Conservation (phyloP, 2,113 vertebrate species). For the Hucho hucho region DNA sequence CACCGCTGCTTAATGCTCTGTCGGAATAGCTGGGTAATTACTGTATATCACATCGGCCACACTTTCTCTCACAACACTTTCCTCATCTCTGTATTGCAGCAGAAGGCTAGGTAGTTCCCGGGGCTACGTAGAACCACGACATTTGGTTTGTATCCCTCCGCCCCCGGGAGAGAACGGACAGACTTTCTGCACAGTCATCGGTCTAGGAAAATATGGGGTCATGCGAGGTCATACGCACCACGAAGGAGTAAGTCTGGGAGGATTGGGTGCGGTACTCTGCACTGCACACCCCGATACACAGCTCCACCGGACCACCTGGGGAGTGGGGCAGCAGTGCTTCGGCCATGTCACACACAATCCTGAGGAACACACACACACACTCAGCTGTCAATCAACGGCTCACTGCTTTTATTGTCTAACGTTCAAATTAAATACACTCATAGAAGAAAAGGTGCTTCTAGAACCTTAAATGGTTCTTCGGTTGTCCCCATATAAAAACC, state of each 20-base stretch:
- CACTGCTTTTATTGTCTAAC: too few species aligned
- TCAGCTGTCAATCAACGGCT: neutral
- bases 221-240: slow-evolving; percentile 70
- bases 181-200: neutral
- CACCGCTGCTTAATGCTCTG: slow-evolving; percentile 7
- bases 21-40: slow-evolving; percentile 14
- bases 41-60: neutral
- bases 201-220: neutral
- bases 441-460: too few species aligned
- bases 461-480: too few species aligned
- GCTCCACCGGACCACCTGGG: slow-evolving; percentile 79
- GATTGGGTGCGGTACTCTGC: slow-evolving; percentile 83
- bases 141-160: too few species aligned
- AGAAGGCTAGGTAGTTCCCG: neutral
- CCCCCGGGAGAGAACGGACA: too few species aligned
- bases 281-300: slow-evolving; percentile 87
- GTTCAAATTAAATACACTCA: too few species aligned
- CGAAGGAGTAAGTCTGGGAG: slow-evolving; percentile 82
- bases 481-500: too few species aligned
- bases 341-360: slow-evolving; percentile 90
- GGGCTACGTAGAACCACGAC: too few species aligned
- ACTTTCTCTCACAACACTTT: too few species aligned
- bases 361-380: slow-evolving; percentile 43
- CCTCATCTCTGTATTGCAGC: neutral
- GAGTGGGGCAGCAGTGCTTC: slow-evolving; percentile 84